phyloP scores from a whole-genome alignment of 2,888 invertebrate species.

The Acrobasis consociella region DNA sequence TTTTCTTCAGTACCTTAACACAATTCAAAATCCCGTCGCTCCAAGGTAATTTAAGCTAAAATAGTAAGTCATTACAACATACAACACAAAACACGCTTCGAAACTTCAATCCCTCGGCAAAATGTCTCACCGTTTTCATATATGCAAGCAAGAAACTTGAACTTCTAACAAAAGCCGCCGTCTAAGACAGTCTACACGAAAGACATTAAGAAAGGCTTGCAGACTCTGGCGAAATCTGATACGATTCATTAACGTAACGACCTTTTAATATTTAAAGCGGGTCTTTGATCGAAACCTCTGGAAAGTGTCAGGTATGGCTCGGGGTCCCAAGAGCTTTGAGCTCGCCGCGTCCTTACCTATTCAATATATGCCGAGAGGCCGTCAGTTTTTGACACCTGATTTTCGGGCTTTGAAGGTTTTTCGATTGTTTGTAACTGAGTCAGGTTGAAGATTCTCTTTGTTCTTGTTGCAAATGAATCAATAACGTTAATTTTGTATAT shows the following conservation, averaged over 20 bases:
- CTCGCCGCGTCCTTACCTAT: constrained; percentile 46
- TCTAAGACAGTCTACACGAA: constrained; percentile 63
- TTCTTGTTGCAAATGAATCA: neutral
- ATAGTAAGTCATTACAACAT: constrained; percentile 1
- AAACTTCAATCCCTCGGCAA: constrained; percentile 13
- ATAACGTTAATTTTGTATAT: neutral
- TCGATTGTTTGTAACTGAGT: constrained; percentile 24
- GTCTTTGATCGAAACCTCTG: constrained; percentile 74
- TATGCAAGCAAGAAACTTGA: constrained; percentile 49
- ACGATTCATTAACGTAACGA: constrained; percentile 83
- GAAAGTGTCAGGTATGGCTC: constrained; percentile 67
- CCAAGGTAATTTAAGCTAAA: constrained; percentile 1
- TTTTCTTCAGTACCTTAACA: neutral
- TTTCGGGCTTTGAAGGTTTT: constrained; percentile 33
- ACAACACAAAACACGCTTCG: constrained; percentile 1
- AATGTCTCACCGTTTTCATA: constrained; percentile 34
- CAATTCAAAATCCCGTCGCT: neutral
- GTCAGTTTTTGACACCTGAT: constrained; percentile 55
- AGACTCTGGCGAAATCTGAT: constrained; percentile 76
- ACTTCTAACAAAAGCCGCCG: constrained; percentile 56
- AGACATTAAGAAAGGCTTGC: constrained; percentile 57
- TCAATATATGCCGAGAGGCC: constrained; percentile 42
- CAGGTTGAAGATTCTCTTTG: neutral
- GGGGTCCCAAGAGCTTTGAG: constrained; percentile 52
- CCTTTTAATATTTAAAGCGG: constrained; percentile 78